Evolutionary conservation across 2,888 invertebrate genomes (phyloP).

Genomic region (Selenia dentaria): DNA sequence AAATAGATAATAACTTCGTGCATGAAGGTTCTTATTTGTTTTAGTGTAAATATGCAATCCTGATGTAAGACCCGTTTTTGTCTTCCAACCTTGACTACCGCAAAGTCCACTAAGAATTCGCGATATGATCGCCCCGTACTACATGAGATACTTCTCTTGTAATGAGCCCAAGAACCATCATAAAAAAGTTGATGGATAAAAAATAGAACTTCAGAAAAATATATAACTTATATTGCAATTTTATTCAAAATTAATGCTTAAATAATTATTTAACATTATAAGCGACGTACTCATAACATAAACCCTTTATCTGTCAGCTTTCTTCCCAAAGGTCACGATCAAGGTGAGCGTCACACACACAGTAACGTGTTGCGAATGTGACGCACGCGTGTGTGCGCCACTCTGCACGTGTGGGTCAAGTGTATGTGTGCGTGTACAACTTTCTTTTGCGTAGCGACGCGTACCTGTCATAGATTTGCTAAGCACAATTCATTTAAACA

Average conservation of each 20-base stretch:
- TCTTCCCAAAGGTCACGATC: conserved; percentile 34
- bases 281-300: not conserved
- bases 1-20: too few species aligned
- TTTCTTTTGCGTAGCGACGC: conserved; percentile 44
- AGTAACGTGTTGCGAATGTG: conserved; percentile 15
- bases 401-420: conserved; percentile 21
- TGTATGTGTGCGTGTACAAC: conserved; percentile 41
- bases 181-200: too few species aligned
- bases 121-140: too few species aligned
- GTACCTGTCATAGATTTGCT: conserved; percentile 21
- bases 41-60: too few species aligned
- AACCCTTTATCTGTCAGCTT: conserved; percentile 14
- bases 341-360: conserved; percentile 30
- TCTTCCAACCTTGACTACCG: too few species aligned
- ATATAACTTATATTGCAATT: too few species aligned
- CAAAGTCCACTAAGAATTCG: too few species aligned
- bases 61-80: too few species aligned
- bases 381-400: conserved; percentile 15
- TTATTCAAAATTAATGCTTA: not conserved
- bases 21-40: too few species aligned
- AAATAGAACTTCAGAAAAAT: too few species aligned
- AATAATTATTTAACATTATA: not conserved
- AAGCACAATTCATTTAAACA: not conserved
- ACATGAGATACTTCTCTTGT: too few species aligned
- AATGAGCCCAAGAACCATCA: too few species aligned